Percentiles rank a stretch among this genome's conserved stretches.
These are phyloP conservation scores for Coccyzus lansbergi DNA, from an alignment of 2,797 vertebrate species.

Conservation along the genomic window DNA sequence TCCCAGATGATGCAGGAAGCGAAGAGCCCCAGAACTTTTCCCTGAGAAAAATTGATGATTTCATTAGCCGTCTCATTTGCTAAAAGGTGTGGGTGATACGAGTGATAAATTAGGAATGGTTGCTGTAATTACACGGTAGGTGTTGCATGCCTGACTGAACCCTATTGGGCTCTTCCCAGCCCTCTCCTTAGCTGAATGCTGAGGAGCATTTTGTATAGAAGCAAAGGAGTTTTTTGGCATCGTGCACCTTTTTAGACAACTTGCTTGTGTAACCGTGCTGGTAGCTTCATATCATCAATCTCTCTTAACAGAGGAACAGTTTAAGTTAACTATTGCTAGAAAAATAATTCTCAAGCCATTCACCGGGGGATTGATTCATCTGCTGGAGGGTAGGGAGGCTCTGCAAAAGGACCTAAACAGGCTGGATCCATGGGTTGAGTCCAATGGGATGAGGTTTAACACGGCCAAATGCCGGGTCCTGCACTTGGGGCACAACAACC, in stretches of 20 bases:
- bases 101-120: not conserved
- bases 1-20: not conserved
- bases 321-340: not conserved
- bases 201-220: not conserved
- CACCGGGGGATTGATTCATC: not conserved
- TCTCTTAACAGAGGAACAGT: not conserved
- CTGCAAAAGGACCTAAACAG: no score
- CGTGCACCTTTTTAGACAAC: not conserved
- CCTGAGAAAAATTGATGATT: not conserved
- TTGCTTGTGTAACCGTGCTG: not conserved
- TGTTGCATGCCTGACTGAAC: not conserved
- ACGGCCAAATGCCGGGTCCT: no score
- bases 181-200: not conserved
- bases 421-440: no score
- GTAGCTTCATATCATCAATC: not conserved
- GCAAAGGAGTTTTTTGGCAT: not conserved
- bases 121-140: not conserved
- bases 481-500: no score
- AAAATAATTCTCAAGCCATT: constrained; percentile 14
- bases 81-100: not conserved
- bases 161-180: not conserved
- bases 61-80: not conserved
- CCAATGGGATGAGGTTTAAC: no score
- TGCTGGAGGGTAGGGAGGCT: no score
- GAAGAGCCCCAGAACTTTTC: not conserved